Conservation (phyloP, 2,113 vertebrate genomes). For the Sporophila hypoxantha region DNA sequence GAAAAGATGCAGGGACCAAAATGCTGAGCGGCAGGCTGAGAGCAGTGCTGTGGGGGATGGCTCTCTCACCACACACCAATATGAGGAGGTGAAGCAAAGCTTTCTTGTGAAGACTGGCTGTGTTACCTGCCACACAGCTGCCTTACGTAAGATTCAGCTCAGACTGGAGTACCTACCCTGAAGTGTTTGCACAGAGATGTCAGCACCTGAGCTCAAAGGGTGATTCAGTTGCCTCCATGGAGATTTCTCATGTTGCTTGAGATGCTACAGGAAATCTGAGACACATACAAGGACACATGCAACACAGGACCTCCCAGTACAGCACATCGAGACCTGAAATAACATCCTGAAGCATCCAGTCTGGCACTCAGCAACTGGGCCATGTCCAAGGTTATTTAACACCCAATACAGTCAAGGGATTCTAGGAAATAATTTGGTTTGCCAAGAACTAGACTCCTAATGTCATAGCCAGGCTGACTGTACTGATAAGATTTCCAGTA, state of each 20-base stretch:
- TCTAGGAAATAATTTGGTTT: neutral
- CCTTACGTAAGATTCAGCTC: neutral
- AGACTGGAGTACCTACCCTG: neutral
- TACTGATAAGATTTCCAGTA: neutral
- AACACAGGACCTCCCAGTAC: neutral
- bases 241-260: neutral
- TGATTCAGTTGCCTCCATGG: neutral
- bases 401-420: neutral
- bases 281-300: neutral
- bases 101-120: neutral
- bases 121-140: neutral
- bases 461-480: neutral
- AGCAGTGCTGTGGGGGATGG: fast-evolving
- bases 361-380: neutral
- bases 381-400: neutral
- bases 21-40: neutral
- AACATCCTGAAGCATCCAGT: neutral
- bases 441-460: neutral
- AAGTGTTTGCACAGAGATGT: neutral
- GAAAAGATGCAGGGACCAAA: neutral
- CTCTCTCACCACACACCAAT: neutral
- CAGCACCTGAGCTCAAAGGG: neutral
- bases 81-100: neutral
- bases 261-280: neutral
- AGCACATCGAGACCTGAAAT: neutral